Conservation (phyloP, 2,888 invertebrate species). For the Drosophila borealis region DNA sequence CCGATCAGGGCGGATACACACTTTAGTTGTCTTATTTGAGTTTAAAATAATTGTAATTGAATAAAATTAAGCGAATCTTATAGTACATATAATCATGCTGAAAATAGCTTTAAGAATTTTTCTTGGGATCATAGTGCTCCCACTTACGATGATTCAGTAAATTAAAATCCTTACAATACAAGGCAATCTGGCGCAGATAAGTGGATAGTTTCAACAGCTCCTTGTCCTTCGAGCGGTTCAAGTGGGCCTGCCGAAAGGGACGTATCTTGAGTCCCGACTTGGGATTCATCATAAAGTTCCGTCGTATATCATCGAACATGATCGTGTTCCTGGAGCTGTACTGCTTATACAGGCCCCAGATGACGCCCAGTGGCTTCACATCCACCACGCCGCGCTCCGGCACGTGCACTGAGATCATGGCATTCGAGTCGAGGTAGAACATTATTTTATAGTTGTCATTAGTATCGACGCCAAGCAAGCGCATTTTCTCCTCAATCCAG, state of each 20-base stretch:
- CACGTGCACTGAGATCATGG: constrained; percentile 97
- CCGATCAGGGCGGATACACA: constrained; percentile 86
- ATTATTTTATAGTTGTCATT: constrained; percentile 95
- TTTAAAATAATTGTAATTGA: constrained; percentile 66
- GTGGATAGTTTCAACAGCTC: constrained; percentile 93
- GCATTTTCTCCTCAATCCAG: constrained; percentile 99
- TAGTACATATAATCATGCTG: constrained; percentile 23
- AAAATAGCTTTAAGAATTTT: constrained; percentile 47
- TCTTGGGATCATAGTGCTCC: constrained; percentile 89
- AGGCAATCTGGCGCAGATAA: constrained; percentile 93
- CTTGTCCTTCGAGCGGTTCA: constrained; percentile 92
- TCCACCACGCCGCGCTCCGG: constrained; percentile 96
- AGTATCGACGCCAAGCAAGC: constrained; percentile 92
- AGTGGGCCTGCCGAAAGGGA: constrained; percentile 95
- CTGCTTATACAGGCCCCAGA: constrained; percentile 97
- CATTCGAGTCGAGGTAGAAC: constrained; percentile 95
- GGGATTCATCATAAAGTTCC: constrained; percentile 99
- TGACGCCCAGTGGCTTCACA: constrained; percentile 97
- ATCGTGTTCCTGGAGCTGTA: constrained; percentile 96
- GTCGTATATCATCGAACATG: constrained; percentile 98
- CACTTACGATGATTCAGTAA: constrained; percentile 95
- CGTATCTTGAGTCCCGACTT: constrained; percentile 95
- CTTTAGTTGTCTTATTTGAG: constrained; percentile 59
- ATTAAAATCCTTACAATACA: constrained; percentile 92
- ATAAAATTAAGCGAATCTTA: constrained; percentile 68